Conservation (phyloP, 2,113 vertebrate genomes). For the Centropus bengalensis region DNA sequence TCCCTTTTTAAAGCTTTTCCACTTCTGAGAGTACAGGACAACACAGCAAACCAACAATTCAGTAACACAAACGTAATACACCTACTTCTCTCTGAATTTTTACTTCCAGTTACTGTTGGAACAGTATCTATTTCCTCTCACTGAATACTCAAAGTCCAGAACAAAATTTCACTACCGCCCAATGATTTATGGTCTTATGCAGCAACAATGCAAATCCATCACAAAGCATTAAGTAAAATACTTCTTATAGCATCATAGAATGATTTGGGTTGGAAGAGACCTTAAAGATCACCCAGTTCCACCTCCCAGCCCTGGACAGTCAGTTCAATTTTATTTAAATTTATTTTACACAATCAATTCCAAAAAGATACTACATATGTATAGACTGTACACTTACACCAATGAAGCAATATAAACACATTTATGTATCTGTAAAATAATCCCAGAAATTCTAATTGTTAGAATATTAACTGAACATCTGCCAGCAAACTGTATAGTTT, state of each 20-base stretch:
- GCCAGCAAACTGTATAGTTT: background rate
- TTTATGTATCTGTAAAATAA: background rate
- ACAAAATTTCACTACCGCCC: background rate
- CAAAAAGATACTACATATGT: rapidly evolving
- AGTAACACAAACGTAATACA: background rate
- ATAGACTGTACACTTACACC: background rate
- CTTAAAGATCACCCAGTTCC: too few relatives aligned
- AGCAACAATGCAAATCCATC: background rate
- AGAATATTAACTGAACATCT: background rate
- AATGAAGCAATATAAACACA: background rate
- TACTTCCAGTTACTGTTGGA: background rate
- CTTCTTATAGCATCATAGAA: background rate
- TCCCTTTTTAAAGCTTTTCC: background rate
- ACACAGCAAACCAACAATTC: background rate
- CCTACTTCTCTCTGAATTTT: background rate
- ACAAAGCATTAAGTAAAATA: background rate
- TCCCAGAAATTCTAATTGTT: background rate
- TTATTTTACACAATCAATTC: background rate
- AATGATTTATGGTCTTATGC: background rate
- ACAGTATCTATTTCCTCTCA: background rate
- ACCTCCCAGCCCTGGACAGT: too few relatives aligned
- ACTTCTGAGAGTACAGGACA: background rate
- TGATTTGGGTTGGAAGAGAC: too few relatives aligned
- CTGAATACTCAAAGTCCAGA: background rate
- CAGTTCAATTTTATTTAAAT: too few relatives aligned